phyloP scores from a whole-genome alignment of 1,140 invertebrate species.

The Drosophila ogumai region DNA sequence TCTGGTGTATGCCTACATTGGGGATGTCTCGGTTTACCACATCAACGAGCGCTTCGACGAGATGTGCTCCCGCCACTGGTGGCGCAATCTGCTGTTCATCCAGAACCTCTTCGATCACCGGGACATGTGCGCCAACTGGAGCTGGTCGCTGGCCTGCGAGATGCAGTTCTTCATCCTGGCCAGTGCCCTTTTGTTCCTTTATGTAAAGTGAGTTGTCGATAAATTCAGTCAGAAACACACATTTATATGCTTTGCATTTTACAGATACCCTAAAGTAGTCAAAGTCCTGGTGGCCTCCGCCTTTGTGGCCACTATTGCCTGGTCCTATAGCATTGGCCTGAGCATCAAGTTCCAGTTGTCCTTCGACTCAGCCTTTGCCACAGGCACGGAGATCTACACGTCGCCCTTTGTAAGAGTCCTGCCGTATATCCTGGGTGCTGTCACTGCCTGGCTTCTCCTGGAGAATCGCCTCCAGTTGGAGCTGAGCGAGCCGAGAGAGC shows the following conservation, averaged over 20 bases:
- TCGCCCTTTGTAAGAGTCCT: constrained; percentile 80
- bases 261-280: constrained; percentile 67
- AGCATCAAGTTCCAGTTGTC: constrained; percentile 75
- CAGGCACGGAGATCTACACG: constrained; percentile 82
- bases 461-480: constrained; percentile 36
- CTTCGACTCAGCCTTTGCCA: constrained; percentile 78
- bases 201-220: constrained; percentile 84
- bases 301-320: constrained; percentile 58
- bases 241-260: neutral
- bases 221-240: too few relatives aligned
- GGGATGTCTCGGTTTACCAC: constrained; percentile 85
- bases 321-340: constrained; percentile 70
- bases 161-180: constrained; percentile 91
- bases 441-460: constrained; percentile 68
- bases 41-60: constrained; percentile 85
- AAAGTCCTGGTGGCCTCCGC: constrained; percentile 53
- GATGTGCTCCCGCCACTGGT: constrained; percentile 87
- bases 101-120: constrained; percentile 87
- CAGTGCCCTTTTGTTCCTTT: constrained; percentile 86
- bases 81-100: constrained; percentile 88
- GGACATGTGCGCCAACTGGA: constrained; percentile 90
- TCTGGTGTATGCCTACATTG: constrained; percentile 85
- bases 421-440: constrained; percentile 77
- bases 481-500: constrained; percentile 56
- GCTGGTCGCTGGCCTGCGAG: constrained; percentile 93